Conservation (phyloP, 2,888 invertebrate genomes). For the Acheta domesticus region DNA sequence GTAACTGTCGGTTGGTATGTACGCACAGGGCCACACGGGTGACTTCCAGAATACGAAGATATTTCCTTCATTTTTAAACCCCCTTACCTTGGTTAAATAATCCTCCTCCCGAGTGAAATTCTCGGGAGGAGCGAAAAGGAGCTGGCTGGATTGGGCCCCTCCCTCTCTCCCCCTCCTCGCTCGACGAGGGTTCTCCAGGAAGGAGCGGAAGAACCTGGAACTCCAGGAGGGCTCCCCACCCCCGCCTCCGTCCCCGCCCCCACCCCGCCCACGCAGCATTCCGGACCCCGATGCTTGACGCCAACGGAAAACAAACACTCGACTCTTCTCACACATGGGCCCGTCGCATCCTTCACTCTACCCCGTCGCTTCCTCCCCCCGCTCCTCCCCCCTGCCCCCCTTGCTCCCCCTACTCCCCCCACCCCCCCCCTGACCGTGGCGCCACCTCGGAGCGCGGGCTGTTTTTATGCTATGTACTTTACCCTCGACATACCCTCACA, state of each 20-base stretch:
- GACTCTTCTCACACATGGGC: not conserved
- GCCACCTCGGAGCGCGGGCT: too few species aligned
- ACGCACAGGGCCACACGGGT: too few species aligned
- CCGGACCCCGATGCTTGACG: not conserved
- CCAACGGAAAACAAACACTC: not conserved
- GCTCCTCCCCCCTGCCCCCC: too few species aligned
- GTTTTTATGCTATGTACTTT: not conserved
- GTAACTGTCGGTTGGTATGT: too few species aligned
- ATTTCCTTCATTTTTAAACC: too few species aligned
- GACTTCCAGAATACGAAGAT: too few species aligned
- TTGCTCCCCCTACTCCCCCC: not conserved
- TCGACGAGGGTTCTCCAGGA: too few species aligned
- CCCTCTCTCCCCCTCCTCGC: not conserved
- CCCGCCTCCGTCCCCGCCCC: not conserved
- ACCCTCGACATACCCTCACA: not conserved
- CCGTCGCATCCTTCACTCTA: not conserved
- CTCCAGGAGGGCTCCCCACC: not conserved
- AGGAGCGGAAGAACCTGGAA: not conserved
- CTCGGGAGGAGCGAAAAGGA: too few species aligned
- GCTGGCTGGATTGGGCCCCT: not conserved
- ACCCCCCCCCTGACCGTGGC: not conserved
- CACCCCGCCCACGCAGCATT: not conserved
- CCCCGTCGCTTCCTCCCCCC: not conserved
- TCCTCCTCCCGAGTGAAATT: too few species aligned
- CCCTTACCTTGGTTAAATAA: too few species aligned